phyloP scores from a whole-genome alignment of 2,113 vertebrate genomes.

The Notechis scutatus region DNA sequence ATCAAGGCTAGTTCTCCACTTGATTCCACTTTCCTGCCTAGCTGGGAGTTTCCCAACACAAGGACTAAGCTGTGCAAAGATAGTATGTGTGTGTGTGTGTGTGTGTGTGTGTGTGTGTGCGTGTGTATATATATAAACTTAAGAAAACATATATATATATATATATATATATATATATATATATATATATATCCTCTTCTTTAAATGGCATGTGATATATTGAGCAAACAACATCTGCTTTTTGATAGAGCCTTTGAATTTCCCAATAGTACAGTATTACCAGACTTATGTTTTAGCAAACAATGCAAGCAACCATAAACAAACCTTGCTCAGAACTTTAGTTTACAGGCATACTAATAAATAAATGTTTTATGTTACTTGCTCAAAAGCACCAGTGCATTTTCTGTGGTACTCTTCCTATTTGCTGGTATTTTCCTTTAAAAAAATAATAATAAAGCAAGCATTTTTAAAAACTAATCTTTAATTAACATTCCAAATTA shows the following conservation, averaged over 20 bases:
- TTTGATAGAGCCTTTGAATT: constrained; percentile 27
- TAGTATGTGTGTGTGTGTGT: background rate
- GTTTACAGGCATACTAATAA: background rate
- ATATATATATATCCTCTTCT: background rate
- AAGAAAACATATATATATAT: too few relatives aligned
- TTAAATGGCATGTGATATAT: background rate
- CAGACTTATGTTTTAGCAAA: constrained; percentile 31
- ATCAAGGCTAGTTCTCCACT: background rate
- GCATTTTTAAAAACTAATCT: background rate
- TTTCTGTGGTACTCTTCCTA: constrained; percentile 32
- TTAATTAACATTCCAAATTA: background rate
- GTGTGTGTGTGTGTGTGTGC: too few relatives aligned
- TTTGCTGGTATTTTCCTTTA: background rate
- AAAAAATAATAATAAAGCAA: background rate
- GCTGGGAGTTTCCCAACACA: background rate
- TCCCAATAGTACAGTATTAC: constrained; percentile 38
- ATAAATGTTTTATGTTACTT: constrained; percentile 22
- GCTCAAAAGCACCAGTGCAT: constrained; percentile 8
- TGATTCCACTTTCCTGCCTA: background rate
- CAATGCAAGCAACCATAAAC: constrained; percentile 36
- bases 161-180: too few relatives aligned
- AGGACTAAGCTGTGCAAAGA: background rate
- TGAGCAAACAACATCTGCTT: background rate
- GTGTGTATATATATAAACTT: too few relatives aligned
- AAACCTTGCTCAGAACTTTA: background rate